A percentile compares a stretch with the other conserved stretches of the same genome.
These are phyloP conservation scores for Centruroides vittatus DNA, from an alignment of 1,140 invertebrate species.

Conservation along the genomic window DNA sequence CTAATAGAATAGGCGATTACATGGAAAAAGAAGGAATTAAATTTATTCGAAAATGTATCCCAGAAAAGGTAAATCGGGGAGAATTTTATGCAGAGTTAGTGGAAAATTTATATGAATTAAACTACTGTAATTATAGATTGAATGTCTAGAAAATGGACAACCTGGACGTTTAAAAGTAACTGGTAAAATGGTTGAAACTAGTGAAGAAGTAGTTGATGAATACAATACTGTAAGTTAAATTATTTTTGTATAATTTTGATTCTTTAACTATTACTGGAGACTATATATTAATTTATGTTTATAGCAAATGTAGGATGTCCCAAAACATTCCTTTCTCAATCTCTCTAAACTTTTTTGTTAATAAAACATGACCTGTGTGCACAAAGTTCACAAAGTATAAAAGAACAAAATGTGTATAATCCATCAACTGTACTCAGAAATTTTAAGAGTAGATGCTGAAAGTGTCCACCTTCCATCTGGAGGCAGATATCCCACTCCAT, in stretches of 20 bases:
- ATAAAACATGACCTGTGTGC: too few species aligned
- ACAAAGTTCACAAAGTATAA: too few species aligned
- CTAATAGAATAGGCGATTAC: constrained; percentile 59
- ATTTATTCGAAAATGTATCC: constrained; percentile 64
- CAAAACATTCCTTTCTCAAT: too few species aligned
- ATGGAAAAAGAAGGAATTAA: constrained; percentile 73
- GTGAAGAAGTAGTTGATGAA: constrained; percentile 24
- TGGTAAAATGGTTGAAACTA: constrained; percentile 42
- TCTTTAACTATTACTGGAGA: background rate
- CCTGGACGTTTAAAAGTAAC: constrained; percentile 49
- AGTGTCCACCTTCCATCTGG: too few species aligned
- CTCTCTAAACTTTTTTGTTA: too few species aligned
- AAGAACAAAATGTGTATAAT: too few species aligned
- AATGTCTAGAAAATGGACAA: constrained; percentile 9
- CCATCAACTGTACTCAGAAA: too few species aligned
- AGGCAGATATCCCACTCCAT: too few species aligned
- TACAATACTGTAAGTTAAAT: constrained; percentile 50
- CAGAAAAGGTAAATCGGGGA: constrained; percentile 44
- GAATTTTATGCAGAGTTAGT: background rate
- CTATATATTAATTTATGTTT: too few species aligned
- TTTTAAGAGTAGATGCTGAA: too few species aligned
- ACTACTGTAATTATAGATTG: constrained; percentile 1
- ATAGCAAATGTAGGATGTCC: too few species aligned
- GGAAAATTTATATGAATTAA: too few species aligned
- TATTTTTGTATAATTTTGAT: background rate